Percentiles rank a stretch among this genome's conserved stretches.
These are phyloP conservation scores for Diplodus sargus DNA, from an alignment of 2,797 vertebrate genomes.

Conservation along the genomic window DNA sequence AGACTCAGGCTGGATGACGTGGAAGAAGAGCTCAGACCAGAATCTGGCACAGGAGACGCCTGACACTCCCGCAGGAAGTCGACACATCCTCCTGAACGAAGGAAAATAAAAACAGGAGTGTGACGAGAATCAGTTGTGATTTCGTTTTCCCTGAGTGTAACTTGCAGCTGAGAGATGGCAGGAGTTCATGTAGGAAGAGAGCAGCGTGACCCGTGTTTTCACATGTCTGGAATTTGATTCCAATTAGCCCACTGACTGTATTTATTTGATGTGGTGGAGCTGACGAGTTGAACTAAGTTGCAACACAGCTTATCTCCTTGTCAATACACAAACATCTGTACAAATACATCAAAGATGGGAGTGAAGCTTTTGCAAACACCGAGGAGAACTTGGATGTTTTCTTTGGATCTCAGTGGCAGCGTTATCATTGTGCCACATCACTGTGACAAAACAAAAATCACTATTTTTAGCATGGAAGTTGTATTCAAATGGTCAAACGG, in stretches of 20 bases:
- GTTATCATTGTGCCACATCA: not conserved
- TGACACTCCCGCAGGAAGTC: conserved; percentile 96
- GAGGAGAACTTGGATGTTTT: conserved; percentile 7
- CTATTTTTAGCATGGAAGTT: conserved; percentile 7
- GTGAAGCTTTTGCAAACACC: not conserved
- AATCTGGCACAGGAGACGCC: conserved; percentile 94
- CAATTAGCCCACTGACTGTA: conserved; percentile 3
- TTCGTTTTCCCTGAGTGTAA: not conserved
- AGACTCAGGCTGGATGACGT: conserved; percentile 97
- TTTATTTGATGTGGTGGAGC: conserved; percentile 20
- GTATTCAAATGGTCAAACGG: conserved; percentile 9
- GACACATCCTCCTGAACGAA: conserved; percentile 85
- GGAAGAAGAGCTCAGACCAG: conserved; percentile 95
- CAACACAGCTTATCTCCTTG: conserved; percentile 2
- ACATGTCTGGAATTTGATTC: conserved; percentile 44
- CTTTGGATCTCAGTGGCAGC: not conserved
- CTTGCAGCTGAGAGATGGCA: not conserved
- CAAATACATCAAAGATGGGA: not conserved
- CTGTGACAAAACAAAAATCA: not conserved
- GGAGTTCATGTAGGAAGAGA: not conserved
- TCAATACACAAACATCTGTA: not conserved
- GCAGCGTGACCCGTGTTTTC: conserved; percentile 12
- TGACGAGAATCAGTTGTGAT: conserved; percentile 28
- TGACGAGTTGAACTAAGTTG: not conserved
- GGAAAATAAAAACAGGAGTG: conserved; percentile 25